Evolutionary conservation across 2,888 invertebrate genomes (phyloP), one percentile per base, ranked within the genome.

Genomic region (Sepiola atlantica): DNA sequence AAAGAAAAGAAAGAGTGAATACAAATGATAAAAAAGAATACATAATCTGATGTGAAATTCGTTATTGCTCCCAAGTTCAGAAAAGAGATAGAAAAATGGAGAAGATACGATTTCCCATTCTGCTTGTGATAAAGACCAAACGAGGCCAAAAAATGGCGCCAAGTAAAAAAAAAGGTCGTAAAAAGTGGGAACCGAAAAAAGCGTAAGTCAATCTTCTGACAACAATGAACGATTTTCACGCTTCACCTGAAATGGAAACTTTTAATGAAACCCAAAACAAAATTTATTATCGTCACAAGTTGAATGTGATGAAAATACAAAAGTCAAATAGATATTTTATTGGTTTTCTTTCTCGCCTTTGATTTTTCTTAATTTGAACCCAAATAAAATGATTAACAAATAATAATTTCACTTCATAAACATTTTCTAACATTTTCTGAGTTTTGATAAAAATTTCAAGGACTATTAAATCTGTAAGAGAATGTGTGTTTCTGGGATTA

Each of bases 191-290:
- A 77, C n/a, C 12, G 32, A 77, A 77, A 45, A 77, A 77, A 77
- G n/a, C 32, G 77, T 32, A 32, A 77, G 77, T 77, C 77, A n/a
- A 77, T 77, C 77, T 77, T 77, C 32, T 77, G 77, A 77, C n/a
- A 77, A 77, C 77, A 77, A 77, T 77, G 77, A 77, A 77, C n/a
- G 77, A 12, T 77, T 77, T 77, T 77, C 77, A 77, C 77, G 77
- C 77, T 77, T 77, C 77, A 77, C 77, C n/a, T 77, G 77, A 77
- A n/a, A 77, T 77, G 77, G 77, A 77, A 77, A 77, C 77, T 77
- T 77, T 77, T 77, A 77, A 77, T 77, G 77, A 77, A 77, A 77
- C n/a, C 77, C n/a, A 77, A 77, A 77, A 77, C n/a, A n/a, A 32
- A 77, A 77, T 77, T 77, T 77, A 77, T 77, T 77, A 77, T 77